These are phyloP conservation scores for Stegodyphus dumicola DNA, from an alignment of 1,140 invertebrate genomes.

Conservation along the genomic window DNA sequence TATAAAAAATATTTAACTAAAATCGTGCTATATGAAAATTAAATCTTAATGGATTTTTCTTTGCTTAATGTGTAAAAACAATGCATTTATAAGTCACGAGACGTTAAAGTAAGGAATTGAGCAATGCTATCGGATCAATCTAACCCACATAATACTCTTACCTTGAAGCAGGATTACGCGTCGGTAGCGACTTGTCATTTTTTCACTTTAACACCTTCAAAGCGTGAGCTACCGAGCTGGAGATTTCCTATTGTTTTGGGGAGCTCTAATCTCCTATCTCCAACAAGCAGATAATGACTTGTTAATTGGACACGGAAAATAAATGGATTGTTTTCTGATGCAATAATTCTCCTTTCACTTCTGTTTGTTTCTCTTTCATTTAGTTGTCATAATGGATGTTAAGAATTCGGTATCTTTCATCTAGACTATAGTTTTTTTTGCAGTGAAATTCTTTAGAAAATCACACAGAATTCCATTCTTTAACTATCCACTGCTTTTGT, in stretches of 20 bases:
- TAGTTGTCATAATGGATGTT: background rate
- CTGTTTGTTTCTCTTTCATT: background rate
- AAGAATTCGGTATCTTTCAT: too few species aligned
- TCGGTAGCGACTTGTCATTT: conserved; percentile 7
- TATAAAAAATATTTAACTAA: too few species aligned
- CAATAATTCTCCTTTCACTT: background rate
- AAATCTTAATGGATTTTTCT: too few species aligned
- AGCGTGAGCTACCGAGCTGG: conserved; percentile 38
- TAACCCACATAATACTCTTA: conserved; percentile 30
- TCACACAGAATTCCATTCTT: too few species aligned
- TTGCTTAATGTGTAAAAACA: too few species aligned
- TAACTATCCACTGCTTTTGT: too few species aligned
- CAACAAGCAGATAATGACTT: conserved; percentile 37
- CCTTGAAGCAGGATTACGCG: background rate
- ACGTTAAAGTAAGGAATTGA: too few species aligned
- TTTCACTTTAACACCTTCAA: conserved; percentile 45
- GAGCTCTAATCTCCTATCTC: conserved; percentile 34
- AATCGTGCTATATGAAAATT: too few species aligned
- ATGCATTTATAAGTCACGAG: too few species aligned
- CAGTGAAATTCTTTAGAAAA: too few species aligned
- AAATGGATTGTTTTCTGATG: conserved; percentile 39
- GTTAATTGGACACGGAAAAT: conserved; percentile 39
- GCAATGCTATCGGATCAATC: conserved; percentile 7
- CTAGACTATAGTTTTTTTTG: too few species aligned
- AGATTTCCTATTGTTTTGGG: conserved; percentile 34